Evolutionary conservation across 2,888 invertebrate species (phyloP).

Genomic region (Oxycera nigricornis): DNA sequence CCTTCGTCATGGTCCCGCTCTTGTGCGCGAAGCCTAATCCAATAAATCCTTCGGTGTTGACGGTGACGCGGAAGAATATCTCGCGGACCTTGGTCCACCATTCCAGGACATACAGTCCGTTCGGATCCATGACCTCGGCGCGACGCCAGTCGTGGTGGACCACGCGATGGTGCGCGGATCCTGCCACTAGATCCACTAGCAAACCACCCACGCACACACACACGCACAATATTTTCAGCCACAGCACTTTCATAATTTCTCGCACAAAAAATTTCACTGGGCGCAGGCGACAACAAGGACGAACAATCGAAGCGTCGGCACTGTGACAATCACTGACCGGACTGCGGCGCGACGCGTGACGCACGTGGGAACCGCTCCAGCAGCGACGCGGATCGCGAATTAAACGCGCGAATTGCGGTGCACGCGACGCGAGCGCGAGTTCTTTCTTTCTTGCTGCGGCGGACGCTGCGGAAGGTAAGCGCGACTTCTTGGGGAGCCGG

Average conservation of each 20-base stretch:
- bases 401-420: slow-evolving; percentile 18
- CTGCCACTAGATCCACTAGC: neutral
- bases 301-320: neutral
- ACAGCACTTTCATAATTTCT: slow-evolving; percentile 35
- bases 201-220: slow-evolving; percentile 17
- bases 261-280: neutral
- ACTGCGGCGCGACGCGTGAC: neutral
- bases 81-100: slow-evolving; percentile 76
- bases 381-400: slow-evolving; percentile 3
- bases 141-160: slow-evolving; percentile 58
- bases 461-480: slow-evolving; percentile 3
- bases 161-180: slow-evolving; percentile 28
- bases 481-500: slow-evolving; percentile 14
- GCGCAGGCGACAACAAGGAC: neutral
- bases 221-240: slow-evolving; percentile 22
- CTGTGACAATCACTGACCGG: neutral
- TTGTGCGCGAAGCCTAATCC: slow-evolving; percentile 84
- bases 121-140: slow-evolving; percentile 60
- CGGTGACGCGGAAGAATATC: slow-evolving; percentile 81
- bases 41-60: slow-evolving; percentile 82
- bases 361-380: slow-evolving; percentile 2
- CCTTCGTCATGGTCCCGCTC: slow-evolving; percentile 76
- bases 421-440: slow-evolving; percentile 18
- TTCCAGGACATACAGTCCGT: slow-evolving; percentile 64
- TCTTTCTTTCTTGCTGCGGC: slow-evolving; percentile 8